A percentile compares a stretch with the other conserved stretches of the same genome.
Conservation (phyloP, 2,113 vertebrate genomes). For the Xiphorhynchus elegans region DNA sequence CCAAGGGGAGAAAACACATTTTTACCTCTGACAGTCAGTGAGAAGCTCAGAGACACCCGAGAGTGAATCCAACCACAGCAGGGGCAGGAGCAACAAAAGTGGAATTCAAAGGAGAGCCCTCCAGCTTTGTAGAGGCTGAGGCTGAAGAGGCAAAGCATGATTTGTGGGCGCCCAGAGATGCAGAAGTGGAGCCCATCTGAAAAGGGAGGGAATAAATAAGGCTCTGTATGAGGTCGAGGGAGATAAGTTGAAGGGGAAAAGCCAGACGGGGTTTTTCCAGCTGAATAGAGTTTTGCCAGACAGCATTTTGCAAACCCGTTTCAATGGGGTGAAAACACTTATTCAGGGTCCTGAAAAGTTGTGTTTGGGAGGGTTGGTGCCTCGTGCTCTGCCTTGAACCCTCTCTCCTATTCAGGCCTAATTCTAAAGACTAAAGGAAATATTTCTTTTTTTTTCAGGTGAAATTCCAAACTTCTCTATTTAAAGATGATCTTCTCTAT, state of each 20-base stretch:
- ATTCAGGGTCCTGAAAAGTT: not conserved
- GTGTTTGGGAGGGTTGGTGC: not conserved
- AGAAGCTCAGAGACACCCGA: not conserved
- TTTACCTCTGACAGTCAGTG: not conserved
- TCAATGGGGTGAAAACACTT: not conserved
- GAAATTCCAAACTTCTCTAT: not conserved
- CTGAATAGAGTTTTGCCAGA: not conserved
- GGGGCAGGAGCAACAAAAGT: not conserved
- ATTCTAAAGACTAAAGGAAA: not conserved
- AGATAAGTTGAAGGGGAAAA: not conserved
- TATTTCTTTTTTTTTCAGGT: not conserved
- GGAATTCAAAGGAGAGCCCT: not conserved
- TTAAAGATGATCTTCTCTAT: not conserved
- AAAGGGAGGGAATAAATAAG: not conserved
- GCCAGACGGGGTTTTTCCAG: constrained; percentile 19
- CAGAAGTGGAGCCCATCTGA: not conserved
- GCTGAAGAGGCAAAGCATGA: not conserved
- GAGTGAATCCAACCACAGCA: not conserved
- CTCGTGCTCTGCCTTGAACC: not conserved
- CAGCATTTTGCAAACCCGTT: not conserved
- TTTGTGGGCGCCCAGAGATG: not conserved
- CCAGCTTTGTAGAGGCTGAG: not conserved
- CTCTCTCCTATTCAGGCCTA: fast-evolving
- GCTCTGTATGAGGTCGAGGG: not conserved
- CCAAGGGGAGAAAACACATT: fast-evolving